Evolutionary conservation across 1,140 invertebrate genomes (phyloP).

Genomic region (Drosophila carrolli): DNA sequence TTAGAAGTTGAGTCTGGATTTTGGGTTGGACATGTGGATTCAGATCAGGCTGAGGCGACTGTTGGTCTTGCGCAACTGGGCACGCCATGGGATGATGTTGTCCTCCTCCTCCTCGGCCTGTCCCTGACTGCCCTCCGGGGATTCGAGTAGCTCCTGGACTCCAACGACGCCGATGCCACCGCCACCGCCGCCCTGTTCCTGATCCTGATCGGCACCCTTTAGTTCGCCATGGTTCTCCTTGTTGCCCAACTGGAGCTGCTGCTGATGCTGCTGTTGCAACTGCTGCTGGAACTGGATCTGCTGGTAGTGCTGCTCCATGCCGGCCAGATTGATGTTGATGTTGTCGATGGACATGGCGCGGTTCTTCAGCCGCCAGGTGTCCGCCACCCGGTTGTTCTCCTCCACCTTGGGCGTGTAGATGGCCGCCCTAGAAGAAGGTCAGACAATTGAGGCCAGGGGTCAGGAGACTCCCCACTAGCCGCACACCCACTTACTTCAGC

Average conservation of each 20-base stretch:
- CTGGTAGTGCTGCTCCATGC: conserved; percentile 81
- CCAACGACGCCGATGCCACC: not conserved
- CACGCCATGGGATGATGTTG: conserved; percentile 94
- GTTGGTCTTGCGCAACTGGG: conserved; percentile 94
- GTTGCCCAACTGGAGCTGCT: conserved; percentile 61
- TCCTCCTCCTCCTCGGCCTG: conserved; percentile 85
- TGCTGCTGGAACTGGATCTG: conserved; percentile 52
- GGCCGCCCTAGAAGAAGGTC: conserved; percentile 85
- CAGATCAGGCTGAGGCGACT: conserved; percentile 85
- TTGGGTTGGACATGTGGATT: conserved; percentile 9
- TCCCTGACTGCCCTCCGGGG: conserved; percentile 9
- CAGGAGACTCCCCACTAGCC: conserved; percentile 26
- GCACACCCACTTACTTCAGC: conserved; percentile 86
- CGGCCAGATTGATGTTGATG: conserved; percentile 85
- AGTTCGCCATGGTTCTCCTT: conserved; percentile 79
- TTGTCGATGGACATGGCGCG: conserved; percentile 87
- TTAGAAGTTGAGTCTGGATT: conserved; percentile 11
- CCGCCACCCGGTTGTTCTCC: conserved; percentile 86
- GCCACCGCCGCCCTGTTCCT: conserved; percentile 7
- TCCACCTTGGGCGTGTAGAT: conserved; percentile 89
- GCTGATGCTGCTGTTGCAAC: conserved; percentile 43
- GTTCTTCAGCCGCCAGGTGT: conserved; percentile 86
- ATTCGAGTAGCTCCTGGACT: conserved; percentile 24
- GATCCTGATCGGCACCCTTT: conserved; percentile 29
- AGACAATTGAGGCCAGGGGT: conserved; percentile 47